A percentile compares a stretch with the other conserved stretches of the same genome.
phyloP scores from a whole-genome alignment of 92 coral and sea anemone species.

The Nematostella vectensis region DNA sequence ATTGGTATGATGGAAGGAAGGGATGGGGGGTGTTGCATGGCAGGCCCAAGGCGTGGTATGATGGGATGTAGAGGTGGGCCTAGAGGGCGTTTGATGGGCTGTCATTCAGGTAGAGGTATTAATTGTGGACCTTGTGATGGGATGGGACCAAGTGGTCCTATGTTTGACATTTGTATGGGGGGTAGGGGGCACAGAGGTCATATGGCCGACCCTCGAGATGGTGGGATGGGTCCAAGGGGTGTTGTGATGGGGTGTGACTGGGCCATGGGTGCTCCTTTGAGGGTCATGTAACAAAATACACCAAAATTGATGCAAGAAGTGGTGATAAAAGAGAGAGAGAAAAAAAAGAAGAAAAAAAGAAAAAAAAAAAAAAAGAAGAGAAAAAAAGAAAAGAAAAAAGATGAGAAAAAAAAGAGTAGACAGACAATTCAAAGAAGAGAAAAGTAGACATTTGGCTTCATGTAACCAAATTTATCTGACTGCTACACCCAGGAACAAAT shows the following conservation, averaged over 20 bases:
- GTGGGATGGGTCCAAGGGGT: conserved; percentile 3
- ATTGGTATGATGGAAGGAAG: conserved; percentile 5
- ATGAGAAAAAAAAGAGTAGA: background rate
- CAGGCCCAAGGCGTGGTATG: conserved; percentile 12
- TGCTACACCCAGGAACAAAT: too few species aligned
- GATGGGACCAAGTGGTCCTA: conserved; percentile 4
- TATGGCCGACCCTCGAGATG: conserved; percentile 1
- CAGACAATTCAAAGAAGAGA: too few species aligned
- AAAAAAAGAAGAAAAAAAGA: too few species aligned
- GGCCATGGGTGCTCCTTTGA: too few species aligned
- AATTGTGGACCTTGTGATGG: too few species aligned
- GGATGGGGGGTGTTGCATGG: background rate
- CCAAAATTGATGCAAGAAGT: too few species aligned
- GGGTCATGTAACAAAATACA: too few species aligned
- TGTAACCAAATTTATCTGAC: too few species aligned
- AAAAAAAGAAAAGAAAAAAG: background rate
- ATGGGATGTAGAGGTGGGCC: conserved; percentile 17
- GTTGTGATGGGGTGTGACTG: conserved; percentile 10
- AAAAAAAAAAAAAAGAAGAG: conserved; percentile 9
- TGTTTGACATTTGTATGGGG: too few species aligned
- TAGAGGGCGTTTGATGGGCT: conserved; percentile 8
- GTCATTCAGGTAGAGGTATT: too few species aligned
- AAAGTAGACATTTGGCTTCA: too few species aligned
- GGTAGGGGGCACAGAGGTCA: conserved; percentile 1
- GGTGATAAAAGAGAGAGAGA: too few species aligned